Base-by-base conservation (phyloP, 2,888 invertebrate genomes). In the Cancer borealis region DNA sequence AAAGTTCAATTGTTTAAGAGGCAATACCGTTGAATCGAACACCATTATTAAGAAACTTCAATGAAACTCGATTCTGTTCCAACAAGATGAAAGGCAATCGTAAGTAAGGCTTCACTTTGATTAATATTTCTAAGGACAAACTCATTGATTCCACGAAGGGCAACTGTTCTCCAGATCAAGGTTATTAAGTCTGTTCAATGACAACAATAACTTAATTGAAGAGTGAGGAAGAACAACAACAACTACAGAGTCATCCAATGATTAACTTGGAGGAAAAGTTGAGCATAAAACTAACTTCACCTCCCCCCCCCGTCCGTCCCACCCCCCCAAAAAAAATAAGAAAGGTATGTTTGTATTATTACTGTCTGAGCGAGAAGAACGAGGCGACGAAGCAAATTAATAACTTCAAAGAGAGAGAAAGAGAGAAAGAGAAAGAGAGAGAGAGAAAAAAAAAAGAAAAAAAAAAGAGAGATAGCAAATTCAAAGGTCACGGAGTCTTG, bases 371-470 rank as follows among this genome's bases (percentile, higher is more conserved):
- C 46, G 89, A 88, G 47, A 88, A 10, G 10, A n/a, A 49, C 21
- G 17, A 30, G 5, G 21, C 12, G 21, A 66, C 5, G 5, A 5
- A 66, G 21, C 0, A 21, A 0, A 21, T 17, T 14, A 66, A 21
- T 21, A 21, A 39, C 39, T 39, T 39, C 39, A 39, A 39, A 39
- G 84, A 84, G 54, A 54, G 54, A 54, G 54, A 90, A 49, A 90
- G 90, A 90, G 54, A 90, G 90, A 90, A 49, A 90, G 54, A 90
- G 90, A 90, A 49, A 90, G 54, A 90, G 90, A 90, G 90, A 90
- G 90, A 90, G 91, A 66, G 66, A 66, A 66, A 66, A 39, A 91
- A 66, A 91, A 39, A 91, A 39, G 66, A 66, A 91, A 39, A 91
- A 39, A 60, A 39, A 91, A 39, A 91, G 91, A 91, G 26, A 91